Percentiles rank a stretch among this genome's conserved stretches.
Evolutionary conservation across 2,888 invertebrate species (phyloP).

Genomic region (Drosophila fungiperda): DNA sequence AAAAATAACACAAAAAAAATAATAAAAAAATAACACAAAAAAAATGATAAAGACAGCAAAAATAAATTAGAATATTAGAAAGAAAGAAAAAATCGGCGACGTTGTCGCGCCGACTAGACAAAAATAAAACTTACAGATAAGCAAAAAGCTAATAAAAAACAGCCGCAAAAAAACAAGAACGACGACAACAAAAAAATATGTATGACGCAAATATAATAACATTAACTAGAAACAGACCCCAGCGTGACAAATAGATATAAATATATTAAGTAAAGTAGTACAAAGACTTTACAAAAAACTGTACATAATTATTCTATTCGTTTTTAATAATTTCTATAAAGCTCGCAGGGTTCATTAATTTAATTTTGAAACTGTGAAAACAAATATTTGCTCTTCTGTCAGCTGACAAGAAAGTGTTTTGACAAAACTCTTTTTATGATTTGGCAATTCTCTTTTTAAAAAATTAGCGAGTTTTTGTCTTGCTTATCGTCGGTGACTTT

Average conservation of each 20-base stretch:
- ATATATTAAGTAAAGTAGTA: not conserved
- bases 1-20: slow-evolving; percentile 6
- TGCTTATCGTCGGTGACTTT: not conserved
- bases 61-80: slow-evolving; percentile 24
- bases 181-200: slow-evolving; percentile 7
- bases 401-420: not conserved
- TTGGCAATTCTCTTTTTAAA: not conserved
- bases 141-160: slow-evolving; percentile 28
- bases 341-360: not conserved
- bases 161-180: slow-evolving; percentile 3
- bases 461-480: not conserved
- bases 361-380: not conserved
- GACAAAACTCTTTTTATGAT: not conserved
- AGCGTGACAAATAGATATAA: slow-evolving; percentile 28
- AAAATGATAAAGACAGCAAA: slow-evolving; percentile 24
- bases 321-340: not conserved
- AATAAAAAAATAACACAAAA: slow-evolving; percentile 19
- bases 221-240: slow-evolving; percentile 34
- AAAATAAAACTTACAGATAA: slow-evolving; percentile 54
- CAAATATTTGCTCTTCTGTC: not conserved
- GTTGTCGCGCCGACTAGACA: slow-evolving; percentile 40
- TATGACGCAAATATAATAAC: slow-evolving; percentile 36
- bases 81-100: slow-evolving; percentile 19
- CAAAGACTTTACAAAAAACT: not conserved
- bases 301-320: not conserved